These are phyloP conservation scores for Dasypolia templi DNA, from an alignment of 2,888 invertebrate species.

Conservation along the genomic window DNA sequence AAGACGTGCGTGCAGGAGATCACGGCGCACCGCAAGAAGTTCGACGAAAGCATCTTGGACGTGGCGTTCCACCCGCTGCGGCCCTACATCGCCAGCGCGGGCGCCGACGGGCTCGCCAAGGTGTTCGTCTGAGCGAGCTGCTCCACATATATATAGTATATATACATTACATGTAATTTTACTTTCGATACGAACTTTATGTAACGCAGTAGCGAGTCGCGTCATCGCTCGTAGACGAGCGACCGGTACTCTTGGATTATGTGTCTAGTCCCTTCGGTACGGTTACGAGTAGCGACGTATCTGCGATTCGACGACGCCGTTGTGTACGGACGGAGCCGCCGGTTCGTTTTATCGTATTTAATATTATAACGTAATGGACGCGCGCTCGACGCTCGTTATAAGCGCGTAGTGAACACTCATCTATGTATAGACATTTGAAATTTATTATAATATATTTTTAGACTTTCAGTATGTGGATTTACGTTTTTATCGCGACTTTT, in stretches of 20 bases:
- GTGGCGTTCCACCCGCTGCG: slow-evolving; percentile 99
- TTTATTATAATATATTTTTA: slow-evolving; percentile 90
- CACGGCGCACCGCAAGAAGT: slow-evolving; percentile 99
- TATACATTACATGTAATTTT: slow-evolving; percentile 78
- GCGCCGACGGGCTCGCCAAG: slow-evolving; percentile 99
- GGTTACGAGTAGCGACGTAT: slow-evolving; percentile 71
- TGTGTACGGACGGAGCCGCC: slow-evolving; percentile 70
- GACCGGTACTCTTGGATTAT: slow-evolving; percentile 69
- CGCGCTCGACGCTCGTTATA: slow-evolving; percentile 82
- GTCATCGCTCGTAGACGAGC: slow-evolving; percentile 68
- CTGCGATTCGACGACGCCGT: slow-evolving; percentile 71
- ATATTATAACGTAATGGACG: slow-evolving; percentile 81
- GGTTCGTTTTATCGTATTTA: slow-evolving; percentile 81
- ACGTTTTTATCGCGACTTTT: slow-evolving; percentile 89
- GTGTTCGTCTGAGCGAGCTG: slow-evolving; percentile 95
- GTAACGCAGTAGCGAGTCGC: slow-evolving; percentile 75
- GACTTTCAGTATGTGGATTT: slow-evolving; percentile 89
- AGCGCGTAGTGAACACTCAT: slow-evolving; percentile 88
- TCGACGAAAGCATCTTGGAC: slow-evolving; percentile 99
- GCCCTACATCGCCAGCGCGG: slow-evolving; percentile 99
- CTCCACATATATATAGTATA: slow-evolving; percentile 65
- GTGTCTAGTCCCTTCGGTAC: slow-evolving; percentile 79
- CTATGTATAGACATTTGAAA: slow-evolving; percentile 90
- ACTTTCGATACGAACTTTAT: slow-evolving; percentile 77
- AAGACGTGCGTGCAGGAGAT: slow-evolving; percentile 99